phyloP scores from a whole-genome alignment of 2,113 vertebrate species.

The Melanerpes aurifrons region DNA sequence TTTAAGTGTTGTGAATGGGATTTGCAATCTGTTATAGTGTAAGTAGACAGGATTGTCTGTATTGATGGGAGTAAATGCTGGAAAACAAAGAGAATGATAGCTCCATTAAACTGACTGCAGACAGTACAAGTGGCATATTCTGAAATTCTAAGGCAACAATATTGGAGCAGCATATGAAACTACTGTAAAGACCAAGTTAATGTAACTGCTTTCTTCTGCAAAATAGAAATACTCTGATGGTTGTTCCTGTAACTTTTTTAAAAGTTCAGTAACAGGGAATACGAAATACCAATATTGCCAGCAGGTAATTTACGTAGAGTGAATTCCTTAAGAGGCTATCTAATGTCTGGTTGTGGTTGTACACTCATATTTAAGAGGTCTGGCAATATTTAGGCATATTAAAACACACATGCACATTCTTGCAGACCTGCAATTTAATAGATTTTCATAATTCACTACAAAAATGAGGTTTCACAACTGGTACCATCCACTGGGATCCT shows the following conservation, averaged over 20 bases:
- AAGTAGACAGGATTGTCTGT: not conserved
- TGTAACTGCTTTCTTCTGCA: not conserved
- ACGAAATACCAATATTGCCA: not conserved
- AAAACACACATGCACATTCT: not conserved
- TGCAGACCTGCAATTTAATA: conserved; percentile 17
- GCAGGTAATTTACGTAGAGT: not conserved
- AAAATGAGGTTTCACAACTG: not conserved
- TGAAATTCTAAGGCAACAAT: not conserved
- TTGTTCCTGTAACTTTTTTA: not conserved
- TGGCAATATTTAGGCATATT: not conserved
- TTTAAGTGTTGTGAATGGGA: not conserved
- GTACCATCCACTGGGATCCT: not conserved
- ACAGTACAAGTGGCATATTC: not conserved
- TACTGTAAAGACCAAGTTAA: not conserved
- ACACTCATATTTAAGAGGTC: not conserved
- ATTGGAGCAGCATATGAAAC: not conserved
- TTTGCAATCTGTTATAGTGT: not conserved
- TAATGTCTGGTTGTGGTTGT: not conserved
- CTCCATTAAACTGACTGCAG: not conserved
- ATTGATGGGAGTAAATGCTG: not conserved
- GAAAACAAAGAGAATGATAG: not conserved
- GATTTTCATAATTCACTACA: conserved; percentile 19
- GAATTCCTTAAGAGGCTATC: not conserved
- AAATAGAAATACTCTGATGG: not conserved
- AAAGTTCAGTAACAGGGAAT: not conserved